Percentiles rank a stretch among this genome's conserved stretches.
These are phyloP conservation scores for Cottus gobio DNA, from an alignment of 2,113 vertebrate genomes.

Conservation along the genomic window DNA sequence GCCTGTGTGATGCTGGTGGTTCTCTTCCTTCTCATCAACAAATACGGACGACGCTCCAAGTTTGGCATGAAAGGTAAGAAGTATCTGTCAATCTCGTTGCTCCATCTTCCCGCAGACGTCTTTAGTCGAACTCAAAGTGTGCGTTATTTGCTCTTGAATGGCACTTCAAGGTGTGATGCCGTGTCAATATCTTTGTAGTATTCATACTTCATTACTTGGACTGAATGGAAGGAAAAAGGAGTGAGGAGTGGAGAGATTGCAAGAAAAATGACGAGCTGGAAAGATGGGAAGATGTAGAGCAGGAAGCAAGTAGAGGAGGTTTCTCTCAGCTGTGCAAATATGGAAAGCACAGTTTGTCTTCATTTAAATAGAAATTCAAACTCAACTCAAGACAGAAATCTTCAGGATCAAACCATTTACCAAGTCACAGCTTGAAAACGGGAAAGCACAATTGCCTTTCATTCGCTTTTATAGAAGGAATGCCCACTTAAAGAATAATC, in stretches of 20 bases:
- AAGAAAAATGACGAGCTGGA: background rate
- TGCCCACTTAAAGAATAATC: no score
- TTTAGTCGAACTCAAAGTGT: background rate
- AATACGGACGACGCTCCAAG: conserved; percentile 93
- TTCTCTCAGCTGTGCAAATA: background rate
- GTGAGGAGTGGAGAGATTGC: no score
- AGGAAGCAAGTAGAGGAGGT: background rate
- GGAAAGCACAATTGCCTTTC: background rate
- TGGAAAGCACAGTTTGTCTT: background rate
- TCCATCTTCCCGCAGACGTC: background rate
- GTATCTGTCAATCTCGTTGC: background rate
- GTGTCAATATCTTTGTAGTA: background rate
- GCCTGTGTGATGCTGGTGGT: conserved; percentile 92
- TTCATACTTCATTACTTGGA: background rate
- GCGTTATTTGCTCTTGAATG: background rate
- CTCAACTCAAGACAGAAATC: no score
- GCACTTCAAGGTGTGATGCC: background rate
- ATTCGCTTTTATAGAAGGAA: no score
- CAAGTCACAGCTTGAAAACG: background rate
- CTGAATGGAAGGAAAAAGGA: background rate
- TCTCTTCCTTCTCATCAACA: conserved; percentile 96
- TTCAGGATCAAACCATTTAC: background rate
- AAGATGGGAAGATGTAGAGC: background rate
- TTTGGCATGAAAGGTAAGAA: conserved; percentile 97
- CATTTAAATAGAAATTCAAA: no score